Evolutionary conservation across 2,113 vertebrate species (phyloP), one percentile per base, ranked within the genome.

Genomic region (Siphamia tubifer): DNA sequence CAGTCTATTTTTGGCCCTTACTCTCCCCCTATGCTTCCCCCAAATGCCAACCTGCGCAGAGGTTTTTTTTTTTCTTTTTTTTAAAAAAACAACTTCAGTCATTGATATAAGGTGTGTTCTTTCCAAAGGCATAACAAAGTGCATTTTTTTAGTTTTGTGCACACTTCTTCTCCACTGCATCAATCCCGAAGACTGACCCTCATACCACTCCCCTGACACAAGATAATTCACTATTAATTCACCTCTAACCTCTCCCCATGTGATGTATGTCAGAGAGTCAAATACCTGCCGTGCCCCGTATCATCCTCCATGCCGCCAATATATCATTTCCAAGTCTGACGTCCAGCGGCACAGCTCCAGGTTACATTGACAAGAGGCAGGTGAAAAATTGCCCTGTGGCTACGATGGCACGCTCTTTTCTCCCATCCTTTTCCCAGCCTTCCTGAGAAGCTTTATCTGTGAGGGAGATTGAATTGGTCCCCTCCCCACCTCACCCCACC

Each of bases 191-290:
- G 16, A 1, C 55, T 47, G 64, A 53, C 57, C 74, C 32, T 45
- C 52, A 36, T 31, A 21, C 20, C 1, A 2, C 32, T 57, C 31
- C 34, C 8, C 7, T 24, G 62, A 71, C 62, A 62, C 58, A 21
- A 54, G 35, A 63, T 77, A 77, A 84, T 74, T 71, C 64, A 70
- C 47, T 19, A 64, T 68, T 71, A 74, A 67, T 68, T 76, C 82
- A 84, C 83, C 77, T 74, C 62, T 68, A 67, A 78, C 72, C 84
- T 73, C 60, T 30, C 44, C 62, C 49, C 20, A n/a, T 17, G 60
- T 73, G 80, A 86, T 83, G 58, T 55, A 81, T 87, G 81, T 84
- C 67, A 75, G 17, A 0, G 64, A 54, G 65, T 77, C 68, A 74
- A 76, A 60, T 23, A 24, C 19, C 2, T 5, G 23, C n/a, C 38